Evolutionary conservation across 2,113 vertebrate species (phyloP), one percentile per base, ranked within the genome.

Genomic region (Eolophus roseicapilla): DNA sequence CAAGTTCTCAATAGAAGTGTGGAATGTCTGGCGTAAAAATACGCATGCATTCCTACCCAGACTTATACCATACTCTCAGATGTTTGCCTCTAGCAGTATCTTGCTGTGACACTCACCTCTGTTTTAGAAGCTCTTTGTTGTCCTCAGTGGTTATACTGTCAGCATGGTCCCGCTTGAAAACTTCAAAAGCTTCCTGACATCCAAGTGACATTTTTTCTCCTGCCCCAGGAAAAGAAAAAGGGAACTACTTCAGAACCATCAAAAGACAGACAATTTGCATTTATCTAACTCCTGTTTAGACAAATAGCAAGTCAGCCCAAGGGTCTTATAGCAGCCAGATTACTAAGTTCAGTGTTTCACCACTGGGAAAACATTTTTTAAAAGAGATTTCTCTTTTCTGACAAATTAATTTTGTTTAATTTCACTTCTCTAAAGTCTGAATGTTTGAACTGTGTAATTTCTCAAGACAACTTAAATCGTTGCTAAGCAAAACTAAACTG

Each of bases 131-230:
- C 33, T 96, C 90, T 52, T 98, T 99, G 97, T 99, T 99, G 97
- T 99, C 98, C 82, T 99, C 98, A 6, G 99, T 97, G 57, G 98
- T 98, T 93, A 98, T 25, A 28, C 94, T 97, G 95, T 99, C 98
- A 43, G 98, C 97, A 7, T 98, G 98, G 94, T 99, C 98, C 55
- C 65, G 96, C 94, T 98, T 98, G 94, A 99, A 99, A 90, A 98
- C 97, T 95, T 99, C 98, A 97, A 99, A 99, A 76, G 99, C 99
- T 91, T 99, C 99, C 93, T 99, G 98, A 80, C 97, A 97, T 55
- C 98, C 99, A 86, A 98, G 71, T 15, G 99, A 99, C 96, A 99
- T 97, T 35, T 96, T 92, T 82, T 82, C 94, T 97, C 86, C 98
- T 98, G 75, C 19, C 39, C 80, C 86, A 63, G 82, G 71, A 94